These are phyloP conservation scores for Planiliza haematocheilus DNA, from an alignment of 2,113 vertebrate species.

Conservation along the genomic window DNA sequence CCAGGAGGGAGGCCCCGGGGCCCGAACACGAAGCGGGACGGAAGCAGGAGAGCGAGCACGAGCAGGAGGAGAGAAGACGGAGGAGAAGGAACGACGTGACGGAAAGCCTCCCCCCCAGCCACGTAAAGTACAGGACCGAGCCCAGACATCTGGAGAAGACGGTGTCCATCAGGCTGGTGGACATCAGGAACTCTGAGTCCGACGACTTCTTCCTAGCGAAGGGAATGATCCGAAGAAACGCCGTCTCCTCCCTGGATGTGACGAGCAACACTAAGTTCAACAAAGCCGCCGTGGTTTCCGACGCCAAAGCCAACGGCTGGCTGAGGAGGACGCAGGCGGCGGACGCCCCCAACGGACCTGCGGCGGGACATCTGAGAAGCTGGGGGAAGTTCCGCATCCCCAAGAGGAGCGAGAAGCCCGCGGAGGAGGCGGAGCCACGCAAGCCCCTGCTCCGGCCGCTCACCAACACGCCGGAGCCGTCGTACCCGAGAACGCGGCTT, in stretches of 20 bases:
- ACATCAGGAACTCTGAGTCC: conserved; percentile 61
- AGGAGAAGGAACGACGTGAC: conserved; percentile 51
- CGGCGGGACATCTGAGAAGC: conserved; percentile 85
- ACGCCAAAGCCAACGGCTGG: conserved; percentile 84
- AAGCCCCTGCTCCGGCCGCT: conserved; percentile 69
- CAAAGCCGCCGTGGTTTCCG: background rate
- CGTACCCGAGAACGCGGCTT: conserved; percentile 81
- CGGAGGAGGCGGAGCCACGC: conserved; percentile 26
- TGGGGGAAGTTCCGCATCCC: conserved; percentile 98
- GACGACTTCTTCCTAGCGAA: conserved; percentile 48
- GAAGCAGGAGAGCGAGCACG: conserved; percentile 35
- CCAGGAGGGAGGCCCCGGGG: conserved; percentile 35
- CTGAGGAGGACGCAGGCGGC: conserved; percentile 78
- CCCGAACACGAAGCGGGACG: background rate
- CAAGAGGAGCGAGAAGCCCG: conserved; percentile 88
- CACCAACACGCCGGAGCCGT: conserved; percentile 51
- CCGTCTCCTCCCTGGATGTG: background rate
- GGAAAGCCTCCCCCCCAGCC: conserved; percentile 48
- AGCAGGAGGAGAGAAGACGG: conserved; percentile 58
- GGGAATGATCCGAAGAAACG: conserved; percentile 12
- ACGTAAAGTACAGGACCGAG: conserved; percentile 37
- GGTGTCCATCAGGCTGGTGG: conserved; percentile 71
- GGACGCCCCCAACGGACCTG: conserved; percentile 81
- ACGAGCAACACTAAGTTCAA: conserved; percentile 27
- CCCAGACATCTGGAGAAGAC: conserved; percentile 66